phyloP scores from a whole-genome alignment of 2,113 vertebrate genomes.

The Meriones unguiculatus region DNA sequence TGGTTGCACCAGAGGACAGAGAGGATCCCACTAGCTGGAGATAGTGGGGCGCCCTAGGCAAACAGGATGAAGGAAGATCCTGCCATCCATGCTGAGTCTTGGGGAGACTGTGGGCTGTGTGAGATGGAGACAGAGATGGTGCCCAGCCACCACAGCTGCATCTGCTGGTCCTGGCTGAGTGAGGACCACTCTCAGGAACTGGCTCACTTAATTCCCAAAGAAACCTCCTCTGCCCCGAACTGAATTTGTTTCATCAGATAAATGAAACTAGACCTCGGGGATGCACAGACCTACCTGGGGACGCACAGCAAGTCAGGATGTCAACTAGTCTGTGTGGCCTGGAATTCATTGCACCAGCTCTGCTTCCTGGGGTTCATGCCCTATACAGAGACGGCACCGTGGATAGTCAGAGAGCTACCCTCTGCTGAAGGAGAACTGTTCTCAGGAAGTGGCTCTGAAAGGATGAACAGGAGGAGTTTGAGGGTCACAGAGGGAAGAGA shows the following conservation, averaged over 20 bases:
- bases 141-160: fast-evolving
- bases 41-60: not conserved
- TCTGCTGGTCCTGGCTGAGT: not conserved
- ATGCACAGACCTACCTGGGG: not conserved
- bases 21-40: not conserved
- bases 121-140: not conserved
- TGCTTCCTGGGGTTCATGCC: too few species aligned
- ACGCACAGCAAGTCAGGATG: not conserved
- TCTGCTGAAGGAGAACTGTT: not conserved
- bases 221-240: not conserved
- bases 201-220: not conserved
- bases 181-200: not conserved
- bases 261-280: not conserved
- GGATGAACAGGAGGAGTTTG: slow-evolving; percentile 1
- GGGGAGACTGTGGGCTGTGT: not conserved
- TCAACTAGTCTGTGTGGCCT: not conserved
- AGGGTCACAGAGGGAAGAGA: not conserved
- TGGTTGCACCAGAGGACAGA: not conserved
- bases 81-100: not conserved
- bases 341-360: not conserved
- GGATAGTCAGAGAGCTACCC: too few species aligned
- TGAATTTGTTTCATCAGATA: not conserved
- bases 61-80: not conserved
- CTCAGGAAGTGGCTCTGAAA: not conserved
- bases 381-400: not conserved